Base-by-base conservation (phyloP, 1,140 invertebrate species). In the Neodiprion lecontei region DNA sequence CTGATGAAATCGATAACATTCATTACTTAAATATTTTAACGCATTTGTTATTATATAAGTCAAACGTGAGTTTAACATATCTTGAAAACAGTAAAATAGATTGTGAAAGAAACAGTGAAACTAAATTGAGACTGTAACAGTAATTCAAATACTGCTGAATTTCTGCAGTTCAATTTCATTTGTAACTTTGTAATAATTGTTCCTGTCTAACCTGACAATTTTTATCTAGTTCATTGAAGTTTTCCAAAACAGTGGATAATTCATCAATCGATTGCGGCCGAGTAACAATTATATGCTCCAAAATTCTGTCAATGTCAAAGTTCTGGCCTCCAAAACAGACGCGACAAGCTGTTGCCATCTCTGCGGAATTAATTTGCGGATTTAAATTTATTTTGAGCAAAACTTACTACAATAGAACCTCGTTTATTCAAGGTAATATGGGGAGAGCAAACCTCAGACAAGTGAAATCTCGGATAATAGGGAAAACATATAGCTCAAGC, bases 251-350 rank as follows among this genome's bases (percentile, higher is more conserved):
- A 65, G 74, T 50, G 21, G 78, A 78, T 50, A 86, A 76, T 75
- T 86, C 81, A 69, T 83, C 77, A 0, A 79, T 49, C 66, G 79
- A 79, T 66, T 5, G 50, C 11, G 83, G 80, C 21, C 79, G 78
- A 0, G 76, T 72, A 76, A 86, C 70, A 11, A 76, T 73, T 67
- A 85, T 80, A 50, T 80, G 81, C 48, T 78, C 69, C 9, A 82
- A 71, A 40, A 80, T 76, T 50, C 79, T 40, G 9, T 81, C 71
- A 72, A 76, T 75, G 14, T 80, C 53, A 23, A 82, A 73, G 1
- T 28, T 14, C 47, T 12, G 68, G 47, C 12, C 67, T 47, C 2
- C 70, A 70, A 53, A 75, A 73, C 75, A 74, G 67, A 50, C 74
- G 11, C 72, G 48, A n/a, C 65, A 77, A 14, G 74, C 73, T 53